Evolutionary conservation across 1,140 invertebrate genomes (phyloP).

Genomic region (Diorhabda carinulata): DNA sequence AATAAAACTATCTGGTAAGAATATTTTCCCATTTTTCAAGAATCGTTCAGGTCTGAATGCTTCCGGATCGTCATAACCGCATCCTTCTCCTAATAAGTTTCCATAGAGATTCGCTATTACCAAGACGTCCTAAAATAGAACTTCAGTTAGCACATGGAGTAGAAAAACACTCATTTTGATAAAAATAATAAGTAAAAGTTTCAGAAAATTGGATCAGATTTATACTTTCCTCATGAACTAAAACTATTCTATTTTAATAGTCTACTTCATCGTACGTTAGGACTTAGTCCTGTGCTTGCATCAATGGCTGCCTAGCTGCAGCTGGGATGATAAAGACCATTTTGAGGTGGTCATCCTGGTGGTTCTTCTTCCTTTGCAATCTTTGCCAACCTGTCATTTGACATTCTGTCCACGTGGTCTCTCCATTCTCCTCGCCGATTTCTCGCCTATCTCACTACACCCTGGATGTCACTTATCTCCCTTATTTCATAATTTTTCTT

Average conservation of each 20-base stretch:
- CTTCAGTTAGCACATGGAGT: background rate
- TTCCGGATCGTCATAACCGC: constrained; percentile 67
- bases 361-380: too few species aligned
- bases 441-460: too few species aligned
- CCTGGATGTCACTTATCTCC: too few species aligned
- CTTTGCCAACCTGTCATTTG: too few species aligned
- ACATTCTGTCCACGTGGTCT: too few species aligned
- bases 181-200: background rate
- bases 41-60: constrained; percentile 75
- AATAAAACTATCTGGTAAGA: constrained; percentile 65
- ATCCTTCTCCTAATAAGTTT: constrained; percentile 65
- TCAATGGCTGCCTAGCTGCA: too few species aligned
- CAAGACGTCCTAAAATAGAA: constrained; percentile 65
- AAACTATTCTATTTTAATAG: background rate
- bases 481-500: too few species aligned
- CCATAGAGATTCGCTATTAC: constrained; percentile 77
- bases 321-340: too few species aligned
- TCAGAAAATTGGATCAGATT: background rate
- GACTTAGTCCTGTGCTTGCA: too few species aligned
- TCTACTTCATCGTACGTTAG: too few species aligned
- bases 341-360: too few species aligned
- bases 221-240: background rate
- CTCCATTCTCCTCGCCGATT: too few species aligned
- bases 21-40: constrained; percentile 62
- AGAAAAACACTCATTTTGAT: background rate